These are phyloP conservation scores for Drosophila paulistorum DNA, from an alignment of 1,140 invertebrate genomes.

Conservation along the genomic window DNA sequence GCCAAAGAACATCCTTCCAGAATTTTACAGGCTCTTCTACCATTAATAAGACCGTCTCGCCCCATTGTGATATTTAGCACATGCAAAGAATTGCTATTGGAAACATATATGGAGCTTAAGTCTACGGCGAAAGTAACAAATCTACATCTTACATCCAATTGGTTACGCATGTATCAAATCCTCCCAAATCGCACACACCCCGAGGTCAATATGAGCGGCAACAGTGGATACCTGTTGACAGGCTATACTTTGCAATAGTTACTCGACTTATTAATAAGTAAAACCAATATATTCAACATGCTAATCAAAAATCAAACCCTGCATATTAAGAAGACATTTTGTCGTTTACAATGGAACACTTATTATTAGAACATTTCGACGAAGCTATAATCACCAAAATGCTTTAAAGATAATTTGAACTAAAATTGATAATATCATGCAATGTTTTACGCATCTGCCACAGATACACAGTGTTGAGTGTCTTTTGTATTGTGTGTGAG, in stretches of 20 bases:
- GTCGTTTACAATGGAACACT: too few species aligned
- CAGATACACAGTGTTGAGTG: neutral
- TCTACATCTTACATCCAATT: conserved; percentile 92
- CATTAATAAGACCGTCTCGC: conserved; percentile 89
- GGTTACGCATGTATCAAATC: conserved; percentile 95
- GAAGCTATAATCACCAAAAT: too few species aligned
- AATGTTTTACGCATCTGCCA: conserved; percentile 46
- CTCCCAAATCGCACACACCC: conserved; percentile 93
- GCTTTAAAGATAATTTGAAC: conserved; percentile 25
- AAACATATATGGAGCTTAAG: conserved; percentile 91
- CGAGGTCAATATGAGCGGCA: conserved; percentile 89
- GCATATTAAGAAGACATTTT: too few species aligned
- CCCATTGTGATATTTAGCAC: conserved; percentile 93
- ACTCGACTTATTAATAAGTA: too few species aligned
- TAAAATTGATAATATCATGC: conserved; percentile 68
- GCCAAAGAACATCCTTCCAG: conserved; percentile 93
- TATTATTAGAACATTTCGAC: too few species aligned
- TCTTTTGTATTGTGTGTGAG: conserved; percentile 19
- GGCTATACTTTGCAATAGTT: conserved; percentile 85
- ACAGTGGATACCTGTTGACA: conserved; percentile 89
- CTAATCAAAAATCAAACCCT: too few species aligned
- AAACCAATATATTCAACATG: too few species aligned
- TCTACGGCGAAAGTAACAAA: conserved; percentile 87
- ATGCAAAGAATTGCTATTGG: conserved; percentile 91
- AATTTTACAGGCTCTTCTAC: conserved; percentile 89